These are phyloP conservation scores for Spinibarbus caldwelli DNA, from an alignment of 2,797 vertebrate genomes.

Conservation along the genomic window DNA sequence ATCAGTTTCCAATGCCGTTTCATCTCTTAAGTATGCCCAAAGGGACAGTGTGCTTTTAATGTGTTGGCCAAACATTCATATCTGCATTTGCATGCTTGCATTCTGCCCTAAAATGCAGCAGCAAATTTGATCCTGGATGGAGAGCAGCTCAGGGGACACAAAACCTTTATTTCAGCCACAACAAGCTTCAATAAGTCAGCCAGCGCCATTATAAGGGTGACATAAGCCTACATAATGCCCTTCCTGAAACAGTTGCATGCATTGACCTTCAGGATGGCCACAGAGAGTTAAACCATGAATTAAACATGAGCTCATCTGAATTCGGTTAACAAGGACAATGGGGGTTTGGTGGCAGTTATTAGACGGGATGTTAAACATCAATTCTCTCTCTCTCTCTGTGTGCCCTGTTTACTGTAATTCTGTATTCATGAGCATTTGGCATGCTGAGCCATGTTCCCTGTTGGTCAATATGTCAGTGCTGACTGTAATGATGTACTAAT, in stretches of 20 bases:
- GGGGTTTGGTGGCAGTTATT: constrained; percentile 34
- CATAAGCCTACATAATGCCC: constrained; percentile 32
- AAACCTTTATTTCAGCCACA: neutral
- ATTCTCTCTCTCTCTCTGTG: neutral
- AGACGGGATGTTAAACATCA: constrained; percentile 16
- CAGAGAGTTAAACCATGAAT: constrained; percentile 37
- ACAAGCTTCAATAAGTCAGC: neutral
- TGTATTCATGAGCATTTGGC: neutral
- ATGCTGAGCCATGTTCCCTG: neutral
- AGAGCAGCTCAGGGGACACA: neutral
- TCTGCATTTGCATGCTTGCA: neutral
- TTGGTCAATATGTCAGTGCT: neutral
- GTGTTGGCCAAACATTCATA: neutral
- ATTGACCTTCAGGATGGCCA: constrained; percentile 49
- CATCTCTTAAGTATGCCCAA: constrained; percentile 1
- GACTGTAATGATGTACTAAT: constrained; percentile 17
- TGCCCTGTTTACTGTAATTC: neutral
- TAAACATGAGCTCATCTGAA: constrained; percentile 45
- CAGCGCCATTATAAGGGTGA: neutral
- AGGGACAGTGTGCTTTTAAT: neutral
- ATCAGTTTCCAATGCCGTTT: neutral
- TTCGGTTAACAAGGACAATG: constrained; percentile 37
- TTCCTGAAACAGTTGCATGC: neutral
- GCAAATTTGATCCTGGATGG: neutral
- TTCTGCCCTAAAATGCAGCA: neutral